A percentile compares a stretch with the other conserved stretches of the same genome.
These are phyloP conservation scores for Trichopria drosophilae DNA, from an alignment of 2,888 invertebrate genomes.

Conservation along the genomic window DNA sequence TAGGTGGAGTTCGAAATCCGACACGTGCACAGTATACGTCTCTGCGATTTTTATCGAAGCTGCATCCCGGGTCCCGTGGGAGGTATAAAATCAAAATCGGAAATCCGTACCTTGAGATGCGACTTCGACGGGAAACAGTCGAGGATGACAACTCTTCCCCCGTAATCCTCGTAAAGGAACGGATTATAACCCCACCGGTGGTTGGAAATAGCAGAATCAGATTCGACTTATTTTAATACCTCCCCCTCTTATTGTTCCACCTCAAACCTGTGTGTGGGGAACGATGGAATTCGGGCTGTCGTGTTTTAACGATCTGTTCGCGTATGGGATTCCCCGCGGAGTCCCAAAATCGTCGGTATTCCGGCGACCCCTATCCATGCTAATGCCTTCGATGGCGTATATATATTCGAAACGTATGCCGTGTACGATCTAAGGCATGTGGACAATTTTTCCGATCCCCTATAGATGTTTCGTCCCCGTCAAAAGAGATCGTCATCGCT, in stretches of 20 bases:
- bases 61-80: slow-evolving; percentile 24
- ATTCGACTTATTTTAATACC: slow-evolving; percentile 43
- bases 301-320: slow-evolving; percentile 36
- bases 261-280: slow-evolving; percentile 5
- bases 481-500: no score
- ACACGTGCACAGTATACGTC: no score
- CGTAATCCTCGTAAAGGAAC: no score
- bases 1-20: no score
- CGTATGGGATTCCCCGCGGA: slow-evolving; percentile 34
- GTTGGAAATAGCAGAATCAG: slow-evolving; percentile 36
- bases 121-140: slow-evolving; percentile 4
- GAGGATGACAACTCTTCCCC: slow-evolving; percentile 20
- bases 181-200: slow-evolving; percentile 37
- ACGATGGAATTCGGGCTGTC: slow-evolving; percentile 29
- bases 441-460: no score
- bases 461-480: no score
- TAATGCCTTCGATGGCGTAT: no score
- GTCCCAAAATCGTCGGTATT: slow-evolving; percentile 33
- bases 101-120: slow-evolving; percentile 19
- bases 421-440: no score
- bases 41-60: no score
- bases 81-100: slow-evolving; percentile 34
- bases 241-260: no score
- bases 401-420: no score
- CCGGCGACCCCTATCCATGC: slow-evolving; percentile 33